A percentile compares a stretch with the other conserved stretches of the same genome.
Evolutionary conservation across 1,140 invertebrate genomes (phyloP).

Genomic region (Nixonia krombeini): DNA sequence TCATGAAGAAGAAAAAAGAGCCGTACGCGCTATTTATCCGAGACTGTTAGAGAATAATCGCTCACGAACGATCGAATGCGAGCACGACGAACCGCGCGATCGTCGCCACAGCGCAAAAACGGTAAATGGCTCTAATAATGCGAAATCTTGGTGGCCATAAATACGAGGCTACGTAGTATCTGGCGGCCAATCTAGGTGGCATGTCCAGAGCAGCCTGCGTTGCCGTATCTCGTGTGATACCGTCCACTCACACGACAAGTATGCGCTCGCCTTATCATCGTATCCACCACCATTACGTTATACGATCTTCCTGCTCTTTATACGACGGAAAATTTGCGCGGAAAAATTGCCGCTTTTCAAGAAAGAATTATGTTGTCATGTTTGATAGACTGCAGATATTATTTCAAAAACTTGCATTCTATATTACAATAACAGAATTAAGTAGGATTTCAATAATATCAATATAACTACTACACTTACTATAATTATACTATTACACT

Average conservation of each 20-base stretch:
- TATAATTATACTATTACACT: too few relatives aligned
- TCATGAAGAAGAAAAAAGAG: conserved; percentile 25
- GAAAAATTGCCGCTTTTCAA: too few relatives aligned
- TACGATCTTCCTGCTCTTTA: conserved; percentile 47
- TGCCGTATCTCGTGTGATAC: conserved; percentile 67
- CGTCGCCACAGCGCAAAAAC: conserved; percentile 55
- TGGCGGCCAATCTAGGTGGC: conserved; percentile 59
- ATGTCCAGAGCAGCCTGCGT: conserved; percentile 62
- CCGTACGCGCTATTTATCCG: conserved; percentile 34
- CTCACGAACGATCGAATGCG: conserved; percentile 29
- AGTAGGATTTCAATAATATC: too few relatives aligned
- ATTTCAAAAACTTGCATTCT: too few relatives aligned
- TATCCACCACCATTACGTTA: conserved; percentile 14
- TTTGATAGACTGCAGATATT: too few relatives aligned
- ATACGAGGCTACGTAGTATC: conserved; percentile 62
- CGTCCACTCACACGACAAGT: conserved; percentile 39
- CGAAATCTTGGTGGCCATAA: conserved; percentile 66
- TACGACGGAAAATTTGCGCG: too few relatives aligned
- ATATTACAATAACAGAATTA: too few relatives aligned
- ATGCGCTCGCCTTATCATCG: conserved; percentile 41
- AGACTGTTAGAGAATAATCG: conserved; percentile 26
- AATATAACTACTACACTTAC: too few relatives aligned
- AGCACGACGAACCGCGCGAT: conserved; percentile 23
- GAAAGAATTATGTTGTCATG: too few relatives aligned
- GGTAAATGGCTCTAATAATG: conserved; percentile 68